Percentiles rank a stretch among this genome's conserved stretches.
These are phyloP conservation scores for Haplochromis burtoni DNA, from an alignment of 2,113 vertebrate species.

Conservation along the genomic window DNA sequence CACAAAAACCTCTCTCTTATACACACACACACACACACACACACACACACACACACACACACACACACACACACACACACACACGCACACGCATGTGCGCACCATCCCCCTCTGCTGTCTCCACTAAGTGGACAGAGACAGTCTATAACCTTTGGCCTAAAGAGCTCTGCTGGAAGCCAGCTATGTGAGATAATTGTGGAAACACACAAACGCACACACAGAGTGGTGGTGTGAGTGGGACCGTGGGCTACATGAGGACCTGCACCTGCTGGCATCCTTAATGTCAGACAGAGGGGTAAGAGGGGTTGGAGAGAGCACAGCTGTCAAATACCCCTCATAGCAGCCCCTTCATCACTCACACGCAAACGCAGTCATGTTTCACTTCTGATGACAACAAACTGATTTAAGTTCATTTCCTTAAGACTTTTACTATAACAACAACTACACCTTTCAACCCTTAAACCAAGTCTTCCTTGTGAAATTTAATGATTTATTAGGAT, in stretches of 20 bases:
- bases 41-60: neutral
- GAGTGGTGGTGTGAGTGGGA: neutral
- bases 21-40: neutral
- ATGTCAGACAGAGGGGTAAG: conserved; percentile 19
- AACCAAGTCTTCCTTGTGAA: neutral
- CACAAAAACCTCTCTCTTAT: neutral
- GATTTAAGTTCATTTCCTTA: neutral
- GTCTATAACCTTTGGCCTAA: conserved; percentile 36
- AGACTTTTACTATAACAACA: neutral
- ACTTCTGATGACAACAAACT: neutral
- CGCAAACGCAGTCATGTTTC: neutral
- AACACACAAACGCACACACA: conserved; percentile 20
- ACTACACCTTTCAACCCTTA: neutral
- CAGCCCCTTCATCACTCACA: conserved; percentile 22
- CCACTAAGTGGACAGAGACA: conserved; percentile 28
- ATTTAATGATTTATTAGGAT: neutral
- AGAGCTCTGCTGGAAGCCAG: conserved; percentile 47
- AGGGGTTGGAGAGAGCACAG: conserved; percentile 34
- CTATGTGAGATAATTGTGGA: conserved; percentile 46
- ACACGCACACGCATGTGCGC: neutral
- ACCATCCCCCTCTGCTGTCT: neutral
- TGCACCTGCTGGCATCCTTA: conserved; percentile 73
- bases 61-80: neutral
- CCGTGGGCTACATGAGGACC: conserved; percentile 11
- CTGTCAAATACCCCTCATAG: conserved; percentile 60